A percentile compares a stretch with the other conserved stretches of the same genome.
phyloP scores from a whole-genome alignment of 1,140 invertebrate genomes.

The Octopus sinensis region DNA sequence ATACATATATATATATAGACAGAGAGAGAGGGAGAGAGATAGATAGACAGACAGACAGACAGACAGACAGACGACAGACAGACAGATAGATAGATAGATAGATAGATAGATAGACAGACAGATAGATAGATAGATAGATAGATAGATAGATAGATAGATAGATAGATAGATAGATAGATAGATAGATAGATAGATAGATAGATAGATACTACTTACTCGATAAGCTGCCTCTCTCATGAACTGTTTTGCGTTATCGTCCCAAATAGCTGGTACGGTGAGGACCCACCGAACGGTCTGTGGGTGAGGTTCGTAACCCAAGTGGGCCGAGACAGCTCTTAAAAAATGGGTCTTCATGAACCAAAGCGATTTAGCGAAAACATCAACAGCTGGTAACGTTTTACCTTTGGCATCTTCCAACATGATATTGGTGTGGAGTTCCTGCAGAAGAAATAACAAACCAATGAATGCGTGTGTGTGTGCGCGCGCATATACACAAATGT shows the following conservation, averaged over 20 bases:
- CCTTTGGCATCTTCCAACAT: conserved; percentile 44
- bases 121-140: too few species aligned
- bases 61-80: too few species aligned
- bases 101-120: too few species aligned
- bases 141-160: too few species aligned
- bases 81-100: too few species aligned
- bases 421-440: conserved; percentile 50
- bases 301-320: conserved; percentile 46
- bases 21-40: too few species aligned
- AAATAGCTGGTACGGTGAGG: conserved; percentile 50
- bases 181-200: too few species aligned
- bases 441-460: conserved; percentile 7
- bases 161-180: too few species aligned
- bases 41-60: too few species aligned
- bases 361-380: conserved; percentile 47
- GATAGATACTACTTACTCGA: conserved; percentile 29
- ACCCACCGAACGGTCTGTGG: conserved; percentile 47
- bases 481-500: background rate
- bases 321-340: conserved; percentile 32
- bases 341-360: conserved; percentile 47
- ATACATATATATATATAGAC: too few species aligned
- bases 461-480: background rate
- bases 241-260: conserved; percentile 53
- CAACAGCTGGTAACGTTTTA: conserved; percentile 41
- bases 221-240: conserved; percentile 51